A percentile compares a stretch with the other conserved stretches of the same genome.
phyloP scores from a whole-genome alignment of 2,888 invertebrate genomes.

The Sesamia inferens region DNA sequence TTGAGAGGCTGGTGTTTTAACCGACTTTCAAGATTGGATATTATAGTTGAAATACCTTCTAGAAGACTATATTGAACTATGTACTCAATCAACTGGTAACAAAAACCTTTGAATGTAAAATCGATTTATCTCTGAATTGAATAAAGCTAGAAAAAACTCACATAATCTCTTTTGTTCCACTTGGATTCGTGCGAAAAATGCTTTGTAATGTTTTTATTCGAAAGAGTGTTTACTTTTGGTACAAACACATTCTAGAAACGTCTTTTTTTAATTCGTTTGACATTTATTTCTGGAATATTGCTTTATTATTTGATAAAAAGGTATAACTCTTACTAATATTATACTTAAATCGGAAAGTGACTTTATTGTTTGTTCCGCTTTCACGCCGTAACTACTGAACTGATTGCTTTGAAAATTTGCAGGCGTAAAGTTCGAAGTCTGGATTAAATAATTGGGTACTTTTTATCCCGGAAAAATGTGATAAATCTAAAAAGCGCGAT shows the following conservation, averaged over 20 bases:
- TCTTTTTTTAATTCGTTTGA: background rate
- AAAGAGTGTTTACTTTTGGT: slow-evolving; percentile 10
- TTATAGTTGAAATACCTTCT: background rate
- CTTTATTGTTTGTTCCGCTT: no score
- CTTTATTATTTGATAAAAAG: background rate
- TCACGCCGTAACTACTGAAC: no score
- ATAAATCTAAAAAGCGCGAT: no score
- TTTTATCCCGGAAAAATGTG: no score
- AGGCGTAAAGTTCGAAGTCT: no score
- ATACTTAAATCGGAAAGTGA: no score
- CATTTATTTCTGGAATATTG: background rate
- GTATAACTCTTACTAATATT: no score
- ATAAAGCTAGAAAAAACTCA: slow-evolving; percentile 15
- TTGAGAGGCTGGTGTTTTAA: no score
- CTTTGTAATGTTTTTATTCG: background rate
- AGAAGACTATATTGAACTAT: background rate
- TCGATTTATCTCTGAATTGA: slow-evolving; percentile 37
- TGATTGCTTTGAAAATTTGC: no score
- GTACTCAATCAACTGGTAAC: slow-evolving; percentile 3
- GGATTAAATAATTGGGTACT: no score
- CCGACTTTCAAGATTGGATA: background rate
- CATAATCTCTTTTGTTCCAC: slow-evolving; percentile 23
- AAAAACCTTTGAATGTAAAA: slow-evolving; percentile 22
- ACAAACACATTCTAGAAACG: background rate
- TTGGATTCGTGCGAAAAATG: slow-evolving; percentile 4